phyloP scores from a whole-genome alignment of 2,113 vertebrate genomes.

The Raja brachyura region DNA sequence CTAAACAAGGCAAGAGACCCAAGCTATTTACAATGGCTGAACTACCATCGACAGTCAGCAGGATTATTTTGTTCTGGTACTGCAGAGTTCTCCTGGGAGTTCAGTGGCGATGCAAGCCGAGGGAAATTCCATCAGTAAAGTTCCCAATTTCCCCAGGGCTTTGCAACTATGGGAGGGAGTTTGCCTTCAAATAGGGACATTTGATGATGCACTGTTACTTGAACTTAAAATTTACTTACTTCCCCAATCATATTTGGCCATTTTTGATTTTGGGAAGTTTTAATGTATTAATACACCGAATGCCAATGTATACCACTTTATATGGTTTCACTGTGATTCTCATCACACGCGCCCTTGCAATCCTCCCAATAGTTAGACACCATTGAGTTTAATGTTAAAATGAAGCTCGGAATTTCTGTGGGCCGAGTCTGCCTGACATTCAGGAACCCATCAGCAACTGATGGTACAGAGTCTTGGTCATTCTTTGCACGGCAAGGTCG shows the following conservation, averaged over 20 bases:
- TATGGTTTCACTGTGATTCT: no score
- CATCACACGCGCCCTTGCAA: no score
- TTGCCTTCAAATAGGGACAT: background rate
- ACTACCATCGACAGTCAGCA: background rate
- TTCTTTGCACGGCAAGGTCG: no score
- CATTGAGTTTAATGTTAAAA: background rate
- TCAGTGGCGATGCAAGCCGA: background rate
- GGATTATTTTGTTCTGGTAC: slow-evolving; percentile 7
- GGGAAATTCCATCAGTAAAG: background rate
- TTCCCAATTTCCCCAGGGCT: background rate
- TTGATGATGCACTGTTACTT: background rate
- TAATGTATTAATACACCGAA: background rate
- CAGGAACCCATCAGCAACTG: no score
- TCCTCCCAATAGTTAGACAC: no score
- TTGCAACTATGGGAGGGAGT: background rate
- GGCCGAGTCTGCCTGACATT: no score
- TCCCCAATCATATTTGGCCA: background rate
- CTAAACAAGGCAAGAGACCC: background rate
- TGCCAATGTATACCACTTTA: no score
- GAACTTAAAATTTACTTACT: background rate
- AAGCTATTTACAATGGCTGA: slow-evolving; percentile 14
- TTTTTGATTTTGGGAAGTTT: background rate
- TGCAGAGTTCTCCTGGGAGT: background rate
- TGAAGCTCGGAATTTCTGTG: background rate
- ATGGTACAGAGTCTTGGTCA: no score